phyloP scores from a whole-genome alignment of 2,113 vertebrate genomes.

The Actenoides hombroni region DNA sequence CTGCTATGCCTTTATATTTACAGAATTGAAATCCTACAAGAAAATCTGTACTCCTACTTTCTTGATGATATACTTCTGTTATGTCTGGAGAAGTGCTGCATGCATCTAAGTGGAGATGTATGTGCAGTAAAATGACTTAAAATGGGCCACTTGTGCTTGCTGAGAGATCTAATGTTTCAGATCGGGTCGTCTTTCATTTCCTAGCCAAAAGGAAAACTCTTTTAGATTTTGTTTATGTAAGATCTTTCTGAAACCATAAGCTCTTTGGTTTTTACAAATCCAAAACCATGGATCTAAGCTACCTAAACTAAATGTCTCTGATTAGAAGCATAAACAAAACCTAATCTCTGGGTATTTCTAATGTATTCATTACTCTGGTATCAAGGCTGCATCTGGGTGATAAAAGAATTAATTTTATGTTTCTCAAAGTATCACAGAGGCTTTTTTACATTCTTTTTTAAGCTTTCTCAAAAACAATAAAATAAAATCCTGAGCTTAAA shows the following conservation, averaged over 20 bases:
- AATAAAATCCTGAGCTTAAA: background rate
- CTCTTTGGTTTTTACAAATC: background rate
- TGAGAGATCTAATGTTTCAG: background rate
- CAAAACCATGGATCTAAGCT: background rate
- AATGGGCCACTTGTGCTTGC: background rate
- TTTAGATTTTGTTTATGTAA: background rate
- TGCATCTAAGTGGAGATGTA: background rate
- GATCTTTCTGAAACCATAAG: background rate
- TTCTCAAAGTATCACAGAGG: background rate
- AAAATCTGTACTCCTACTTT: background rate
- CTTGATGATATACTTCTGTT: background rate
- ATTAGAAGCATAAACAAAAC: background rate
- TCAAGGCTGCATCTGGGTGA: background rate
- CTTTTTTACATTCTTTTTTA: background rate
- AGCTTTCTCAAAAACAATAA: background rate
- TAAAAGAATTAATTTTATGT: slow-evolving; percentile 2
- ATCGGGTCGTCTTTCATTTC: background rate
- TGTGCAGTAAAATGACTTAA: background rate
- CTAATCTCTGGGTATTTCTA: background rate
- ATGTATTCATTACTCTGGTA: background rate
- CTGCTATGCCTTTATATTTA: background rate
- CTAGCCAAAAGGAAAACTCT: background rate
- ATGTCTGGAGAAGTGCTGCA: background rate
- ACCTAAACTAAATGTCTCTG: background rate
- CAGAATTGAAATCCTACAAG: background rate